Evolutionary conservation across 2,797 vertebrate genomes (phyloP).

Genomic region (Enteromius paludinosus): DNA sequence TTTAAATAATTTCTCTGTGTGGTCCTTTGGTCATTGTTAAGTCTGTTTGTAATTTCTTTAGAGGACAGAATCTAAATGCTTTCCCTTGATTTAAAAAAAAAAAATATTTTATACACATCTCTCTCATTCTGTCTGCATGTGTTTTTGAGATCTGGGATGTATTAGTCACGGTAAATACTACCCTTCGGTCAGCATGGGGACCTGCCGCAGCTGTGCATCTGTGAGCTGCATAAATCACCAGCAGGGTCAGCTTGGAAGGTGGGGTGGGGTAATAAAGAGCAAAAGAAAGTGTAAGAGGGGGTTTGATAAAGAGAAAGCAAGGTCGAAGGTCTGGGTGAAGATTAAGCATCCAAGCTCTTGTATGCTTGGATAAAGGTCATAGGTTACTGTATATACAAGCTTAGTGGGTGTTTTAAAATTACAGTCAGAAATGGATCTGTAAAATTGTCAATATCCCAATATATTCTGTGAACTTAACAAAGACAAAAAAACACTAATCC

Average conservation of each 20-base stretch:
- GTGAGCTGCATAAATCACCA: conserved; percentile 82
- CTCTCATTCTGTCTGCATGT: conserved; percentile 47
- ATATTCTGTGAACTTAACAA: not conserved
- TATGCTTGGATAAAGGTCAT: conserved; percentile 43
- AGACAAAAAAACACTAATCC: not conserved
- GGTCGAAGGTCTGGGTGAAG: conserved; percentile 53
- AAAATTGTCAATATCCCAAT: not conserved
- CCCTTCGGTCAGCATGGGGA: conserved; percentile 72
- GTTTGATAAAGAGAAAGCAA: conserved; percentile 54
- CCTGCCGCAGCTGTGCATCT: conserved; percentile 84
- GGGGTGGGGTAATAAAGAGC: conserved; percentile 67
- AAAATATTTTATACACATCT: conserved; percentile 38
- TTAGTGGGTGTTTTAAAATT: conserved; percentile 10
- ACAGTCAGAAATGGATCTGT: not conserved
- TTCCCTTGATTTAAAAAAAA: not conserved
- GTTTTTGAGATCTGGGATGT: conserved; percentile 83
- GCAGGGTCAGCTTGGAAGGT: conserved; percentile 68
- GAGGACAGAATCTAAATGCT: not conserved
- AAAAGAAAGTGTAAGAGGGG: conserved; percentile 65
- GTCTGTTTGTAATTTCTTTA: not conserved
- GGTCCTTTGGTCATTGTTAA: not conserved
- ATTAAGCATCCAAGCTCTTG: conserved; percentile 41
- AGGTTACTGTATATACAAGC: conserved; percentile 43
- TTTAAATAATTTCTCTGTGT: not conserved
- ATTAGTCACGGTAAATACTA: conserved; percentile 85